Percentiles rank a stretch among this genome's conserved stretches.
phyloP scores from a whole-genome alignment of 1,140 invertebrate genomes.

The Ephestia elutella region DNA sequence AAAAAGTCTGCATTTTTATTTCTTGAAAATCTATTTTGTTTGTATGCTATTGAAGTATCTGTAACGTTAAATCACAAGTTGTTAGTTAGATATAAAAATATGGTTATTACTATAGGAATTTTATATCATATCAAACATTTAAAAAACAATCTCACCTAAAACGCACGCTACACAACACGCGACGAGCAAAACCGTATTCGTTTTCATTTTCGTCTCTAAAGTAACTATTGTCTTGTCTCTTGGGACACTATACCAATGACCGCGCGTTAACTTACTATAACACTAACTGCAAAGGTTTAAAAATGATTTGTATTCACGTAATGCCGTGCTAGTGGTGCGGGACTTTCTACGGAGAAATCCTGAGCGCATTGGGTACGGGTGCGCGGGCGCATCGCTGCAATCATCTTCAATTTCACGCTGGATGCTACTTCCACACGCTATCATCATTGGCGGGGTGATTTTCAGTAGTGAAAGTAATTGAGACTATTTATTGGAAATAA shows the following conservation, averaged over 20 bases:
- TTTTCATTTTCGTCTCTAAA: constrained; percentile 51
- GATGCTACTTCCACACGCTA: constrained; percentile 8
- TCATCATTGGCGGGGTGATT: constrained; percentile 1
- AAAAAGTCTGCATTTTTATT: neutral
- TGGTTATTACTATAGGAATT: neutral
- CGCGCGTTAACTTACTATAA: constrained; percentile 46
- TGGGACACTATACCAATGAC: constrained; percentile 59
- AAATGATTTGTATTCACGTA: constrained; percentile 64
- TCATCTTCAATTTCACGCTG: constrained; percentile 30
- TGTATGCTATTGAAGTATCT: neutral
- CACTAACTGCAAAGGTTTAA: constrained; percentile 41
- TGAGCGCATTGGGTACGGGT: constrained; percentile 35
- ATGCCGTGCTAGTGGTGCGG: constrained; percentile 47
- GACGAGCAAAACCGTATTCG: constrained; percentile 26
- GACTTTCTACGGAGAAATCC: constrained; percentile 68
- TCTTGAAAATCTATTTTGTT: neutral
- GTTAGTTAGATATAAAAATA: too few relatives aligned
- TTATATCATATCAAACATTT: neutral
- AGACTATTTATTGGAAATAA: neutral
- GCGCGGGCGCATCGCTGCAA: constrained; percentile 30
- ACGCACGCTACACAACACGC: constrained; percentile 22
- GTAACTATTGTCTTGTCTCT: constrained; percentile 46
- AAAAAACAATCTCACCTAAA: neutral
- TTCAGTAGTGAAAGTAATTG: neutral
- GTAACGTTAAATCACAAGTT: neutral